Conservation (phyloP, 2,888 invertebrate genomes). For the Eugnorisma glareosa region DNA sequence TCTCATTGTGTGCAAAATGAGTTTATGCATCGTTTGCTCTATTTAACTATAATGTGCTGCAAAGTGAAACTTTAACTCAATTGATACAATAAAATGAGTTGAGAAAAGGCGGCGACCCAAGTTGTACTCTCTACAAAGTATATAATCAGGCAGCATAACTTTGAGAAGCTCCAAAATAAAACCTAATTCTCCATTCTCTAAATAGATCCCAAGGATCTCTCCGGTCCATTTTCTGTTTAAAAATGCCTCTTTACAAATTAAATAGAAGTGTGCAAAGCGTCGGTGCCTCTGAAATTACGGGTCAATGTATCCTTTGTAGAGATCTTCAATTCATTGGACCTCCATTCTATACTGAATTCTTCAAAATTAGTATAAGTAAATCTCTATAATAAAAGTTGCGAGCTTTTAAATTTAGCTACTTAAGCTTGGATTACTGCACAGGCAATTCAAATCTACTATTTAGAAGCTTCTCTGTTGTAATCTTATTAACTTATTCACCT, state of each 20-base stretch:
- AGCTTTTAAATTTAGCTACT: neutral
- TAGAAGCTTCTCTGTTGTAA: neutral
- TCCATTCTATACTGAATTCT: neutral
- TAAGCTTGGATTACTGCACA: neutral
- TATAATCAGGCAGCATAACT: neutral
- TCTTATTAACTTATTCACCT: neutral
- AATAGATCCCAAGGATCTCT: neutral
- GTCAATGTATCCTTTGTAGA: neutral
- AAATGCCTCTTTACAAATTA: neutral
- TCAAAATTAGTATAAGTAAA: neutral
- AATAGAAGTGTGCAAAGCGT: neutral
- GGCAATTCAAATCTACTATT: neutral
- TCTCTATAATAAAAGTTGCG: neutral
- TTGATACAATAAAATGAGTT: too few relatives aligned
- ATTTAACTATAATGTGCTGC: too few relatives aligned
- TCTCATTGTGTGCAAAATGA: too few relatives aligned
- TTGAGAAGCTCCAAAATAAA: neutral
- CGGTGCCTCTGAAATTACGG: neutral
- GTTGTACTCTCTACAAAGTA: neutral
- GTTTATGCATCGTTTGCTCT: too few relatives aligned
- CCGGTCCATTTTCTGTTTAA: neutral
- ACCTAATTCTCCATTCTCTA: neutral
- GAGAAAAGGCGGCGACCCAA: too few relatives aligned
- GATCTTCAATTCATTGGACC: neutral
- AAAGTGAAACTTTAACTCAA: neutral